phyloP scores from a whole-genome alignment of 1,140 invertebrate genomes.

The Gonatopus flavifemur region DNA sequence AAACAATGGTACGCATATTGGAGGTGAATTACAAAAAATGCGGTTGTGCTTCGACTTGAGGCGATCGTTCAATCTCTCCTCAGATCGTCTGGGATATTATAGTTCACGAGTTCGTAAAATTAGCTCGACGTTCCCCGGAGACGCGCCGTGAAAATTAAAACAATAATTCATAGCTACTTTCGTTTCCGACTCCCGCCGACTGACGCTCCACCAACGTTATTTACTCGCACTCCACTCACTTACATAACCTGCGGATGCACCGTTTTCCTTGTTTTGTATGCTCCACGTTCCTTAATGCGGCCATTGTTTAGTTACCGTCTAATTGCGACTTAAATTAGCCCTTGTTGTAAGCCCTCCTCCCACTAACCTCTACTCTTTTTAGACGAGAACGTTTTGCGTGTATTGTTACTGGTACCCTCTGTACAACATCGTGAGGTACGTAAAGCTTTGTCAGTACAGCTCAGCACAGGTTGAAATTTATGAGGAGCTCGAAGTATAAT shows the following conservation, averaged over 20 bases:
- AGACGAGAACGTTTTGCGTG: too few species aligned
- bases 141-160: slow-evolving; percentile 46
- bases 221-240: not conserved
- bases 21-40: too few species aligned
- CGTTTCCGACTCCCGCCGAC: slow-evolving; percentile 19
- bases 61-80: too few species aligned
- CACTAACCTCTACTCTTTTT: not conserved
- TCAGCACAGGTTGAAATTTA: not conserved
- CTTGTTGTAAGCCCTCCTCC: not conserved
- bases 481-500: not conserved
- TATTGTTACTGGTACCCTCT: too few species aligned
- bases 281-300: slow-evolving; percentile 7
- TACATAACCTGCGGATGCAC: too few species aligned
- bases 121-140: slow-evolving; percentile 21
- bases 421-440: too few species aligned
- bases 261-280: not conserved
- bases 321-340: slow-evolving; percentile 50
- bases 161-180: slow-evolving; percentile 47
- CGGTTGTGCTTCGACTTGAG: too few species aligned
- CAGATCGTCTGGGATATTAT: slow-evolving; percentile 34
- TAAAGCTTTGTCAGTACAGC: too few species aligned
- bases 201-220: slow-evolving; percentile 8
- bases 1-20: too few species aligned
- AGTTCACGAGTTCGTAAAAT: slow-evolving; percentile 45
- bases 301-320: slow-evolving; percentile 43